A percentile compares a stretch with the other conserved stretches of the same genome.
These are phyloP conservation scores for Streptopelia turtur DNA, from an alignment of 2,797 vertebrate species.

Conservation along the genomic window DNA sequence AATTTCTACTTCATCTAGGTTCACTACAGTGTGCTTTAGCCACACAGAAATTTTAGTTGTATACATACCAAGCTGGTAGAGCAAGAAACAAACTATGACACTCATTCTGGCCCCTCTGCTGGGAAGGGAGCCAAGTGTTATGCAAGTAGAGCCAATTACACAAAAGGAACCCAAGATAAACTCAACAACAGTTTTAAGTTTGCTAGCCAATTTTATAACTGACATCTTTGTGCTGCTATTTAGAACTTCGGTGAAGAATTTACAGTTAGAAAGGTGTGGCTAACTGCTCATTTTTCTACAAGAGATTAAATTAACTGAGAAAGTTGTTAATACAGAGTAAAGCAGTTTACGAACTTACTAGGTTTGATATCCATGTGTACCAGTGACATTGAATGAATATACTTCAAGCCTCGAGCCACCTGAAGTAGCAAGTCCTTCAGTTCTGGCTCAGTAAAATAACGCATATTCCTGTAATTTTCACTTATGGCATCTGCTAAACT, in stretches of 20 bases:
- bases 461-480: slow-evolving; percentile 90
- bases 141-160: slow-evolving; percentile 18
- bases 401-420: slow-evolving; percentile 92
- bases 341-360: slow-evolving; percentile 84
- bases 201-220: slow-evolving; percentile 47
- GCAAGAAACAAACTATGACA: neutral
- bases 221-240: slow-evolving; percentile 18
- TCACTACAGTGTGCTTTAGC: neutral
- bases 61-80: neutral
- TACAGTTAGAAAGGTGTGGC: slow-evolving; percentile 61
- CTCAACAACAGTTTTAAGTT: slow-evolving; percentile 9
- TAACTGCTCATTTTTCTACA: slow-evolving; percentile 34
- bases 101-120: neutral
- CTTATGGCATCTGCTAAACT: slow-evolving; percentile 92
- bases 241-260: slow-evolving; percentile 6
- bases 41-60: neutral
- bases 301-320: slow-evolving; percentile 7
- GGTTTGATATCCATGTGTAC: slow-evolving; percentile 99
- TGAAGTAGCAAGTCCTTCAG: slow-evolving; percentile 95
- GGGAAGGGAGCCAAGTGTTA: slow-evolving; percentile 46
- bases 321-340: neutral
- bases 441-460: slow-evolving; percentile 89
- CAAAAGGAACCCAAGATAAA: slow-evolving; percentile 64
- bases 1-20: neutral
- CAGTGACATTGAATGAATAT: slow-evolving; percentile 95